These are phyloP conservation scores for Hemiscyllium ocellatum DNA, from an alignment of 2,113 vertebrate genomes.

Conservation along the genomic window DNA sequence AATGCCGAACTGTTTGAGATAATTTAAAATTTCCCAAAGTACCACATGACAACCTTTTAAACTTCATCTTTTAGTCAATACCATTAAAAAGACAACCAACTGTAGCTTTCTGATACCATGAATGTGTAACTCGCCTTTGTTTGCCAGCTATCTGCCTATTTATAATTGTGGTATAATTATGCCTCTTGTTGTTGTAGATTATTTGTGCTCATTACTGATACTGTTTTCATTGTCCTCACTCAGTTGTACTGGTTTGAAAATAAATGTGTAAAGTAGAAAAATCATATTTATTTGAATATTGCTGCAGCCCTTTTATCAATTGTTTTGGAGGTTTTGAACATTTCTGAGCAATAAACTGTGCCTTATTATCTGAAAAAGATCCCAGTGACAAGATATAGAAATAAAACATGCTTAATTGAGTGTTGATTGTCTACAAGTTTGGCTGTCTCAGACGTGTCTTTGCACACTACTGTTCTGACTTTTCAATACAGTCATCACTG, in stretches of 20 bases:
- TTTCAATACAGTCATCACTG: background rate
- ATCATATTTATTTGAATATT: background rate
- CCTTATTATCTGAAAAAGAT: background rate
- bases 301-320: background rate
- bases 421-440: background rate
- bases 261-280: background rate
- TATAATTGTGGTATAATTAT: background rate
- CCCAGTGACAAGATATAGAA: background rate
- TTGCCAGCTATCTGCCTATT: background rate
- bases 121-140: background rate
- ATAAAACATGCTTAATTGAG: background rate
- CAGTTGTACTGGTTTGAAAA: background rate
- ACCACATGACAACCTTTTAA: background rate
- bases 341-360: background rate
- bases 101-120: background rate
- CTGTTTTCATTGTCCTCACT: background rate
- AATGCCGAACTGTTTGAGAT: background rate
- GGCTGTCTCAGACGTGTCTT: background rate
- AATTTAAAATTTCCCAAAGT: background rate
- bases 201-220: background rate
- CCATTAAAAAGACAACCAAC: background rate
- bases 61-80: background rate
- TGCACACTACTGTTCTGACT: background rate
- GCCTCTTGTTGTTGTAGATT: background rate
- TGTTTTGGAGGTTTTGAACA: background rate